Evolutionary conservation across 2,888 invertebrate genomes (phyloP).

Genomic region (Apamea sordens): DNA sequence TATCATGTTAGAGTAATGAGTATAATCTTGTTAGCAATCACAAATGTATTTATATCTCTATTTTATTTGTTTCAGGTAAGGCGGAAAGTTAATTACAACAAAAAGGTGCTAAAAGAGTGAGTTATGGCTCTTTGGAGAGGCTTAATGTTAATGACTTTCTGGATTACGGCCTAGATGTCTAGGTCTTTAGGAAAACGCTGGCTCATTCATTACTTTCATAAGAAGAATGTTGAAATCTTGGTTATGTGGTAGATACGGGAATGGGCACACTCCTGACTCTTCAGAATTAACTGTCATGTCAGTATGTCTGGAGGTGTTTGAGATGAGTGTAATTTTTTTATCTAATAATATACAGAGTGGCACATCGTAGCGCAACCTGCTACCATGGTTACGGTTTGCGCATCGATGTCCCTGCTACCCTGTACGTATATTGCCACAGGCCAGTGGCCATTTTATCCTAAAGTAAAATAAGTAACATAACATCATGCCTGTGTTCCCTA

Average conservation of each 20-base stretch:
- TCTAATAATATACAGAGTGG: no score
- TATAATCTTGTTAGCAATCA: not conserved
- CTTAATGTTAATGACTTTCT: conserved; percentile 13
- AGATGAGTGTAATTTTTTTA: not conserved
- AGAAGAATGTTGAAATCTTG: conserved; percentile 11
- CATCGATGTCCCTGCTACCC: not conserved
- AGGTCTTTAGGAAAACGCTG: conserved; percentile 9
- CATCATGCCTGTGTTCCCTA: not conserved
- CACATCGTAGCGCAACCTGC: no score
- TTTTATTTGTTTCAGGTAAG: conserved; percentile 61
- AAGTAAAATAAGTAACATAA: not conserved
- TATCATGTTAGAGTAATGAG: not conserved
- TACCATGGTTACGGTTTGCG: not conserved
- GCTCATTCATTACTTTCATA: conserved; percentile 36
- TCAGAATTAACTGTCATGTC: not conserved
- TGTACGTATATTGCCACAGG: not conserved
- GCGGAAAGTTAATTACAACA: conserved; percentile 31
- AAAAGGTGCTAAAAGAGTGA: conserved; percentile 38
- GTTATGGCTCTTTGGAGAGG: conserved; percentile 21
- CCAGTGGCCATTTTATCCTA: not conserved
- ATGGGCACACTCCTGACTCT: not conserved
- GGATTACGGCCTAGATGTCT: conserved; percentile 20
- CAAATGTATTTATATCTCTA: conserved; percentile 17
- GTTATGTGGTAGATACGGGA: not conserved
- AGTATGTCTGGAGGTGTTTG: not conserved